Base-by-base conservation (phyloP, 2,888 invertebrate species). In the Spialia ferax region DNA sequence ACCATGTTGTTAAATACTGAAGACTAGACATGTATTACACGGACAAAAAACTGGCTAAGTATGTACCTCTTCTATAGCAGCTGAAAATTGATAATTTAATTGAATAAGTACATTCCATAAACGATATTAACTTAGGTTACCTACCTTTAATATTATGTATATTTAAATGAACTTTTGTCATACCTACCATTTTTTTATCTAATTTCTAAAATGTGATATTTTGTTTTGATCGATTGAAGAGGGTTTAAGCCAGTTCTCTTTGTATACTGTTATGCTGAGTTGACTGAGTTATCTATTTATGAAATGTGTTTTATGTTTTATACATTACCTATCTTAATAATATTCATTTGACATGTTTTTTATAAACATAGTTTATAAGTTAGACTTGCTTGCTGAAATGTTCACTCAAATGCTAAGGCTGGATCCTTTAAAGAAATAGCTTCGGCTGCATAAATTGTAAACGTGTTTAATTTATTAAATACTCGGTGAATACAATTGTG, bases 381-480 rank as follows among this genome's bases (percentile, higher is more conserved):
- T 71, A 72, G 72, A 75, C 76, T 71, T 76, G 78, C 75, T 77
- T 77, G 71, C 71, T 73, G 73, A 69, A 70, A 70, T 63, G 60
- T 67, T 69, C 68, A 73, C 69, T 71, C 54, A 72, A 70, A 78
- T 76, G 87, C 85, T 85, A 84, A 78, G 79, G 85, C 85, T 84
- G 82, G 82, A 81, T 79, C 79, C 85, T 84, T 35, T 78, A 76
- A 77, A 83, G 74, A 77, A 78, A 79, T 78, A 84, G 92, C 92
- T 91, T 91, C 79, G 80, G 86, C 89, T 78, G 81, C 84, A 78
- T 87, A 75, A 76, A 82, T 79, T 86, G 86, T 89, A 87, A 86
- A 79, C 84, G 84, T 88, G 84, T 89, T 89, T 89, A n/a, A 86
- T 89, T 91, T 90, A 88, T 87, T 86, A 89, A 88, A 89, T 81